phyloP scores from a whole-genome alignment of 2,797 vertebrate genomes.

The Neostethus bicornis region DNA sequence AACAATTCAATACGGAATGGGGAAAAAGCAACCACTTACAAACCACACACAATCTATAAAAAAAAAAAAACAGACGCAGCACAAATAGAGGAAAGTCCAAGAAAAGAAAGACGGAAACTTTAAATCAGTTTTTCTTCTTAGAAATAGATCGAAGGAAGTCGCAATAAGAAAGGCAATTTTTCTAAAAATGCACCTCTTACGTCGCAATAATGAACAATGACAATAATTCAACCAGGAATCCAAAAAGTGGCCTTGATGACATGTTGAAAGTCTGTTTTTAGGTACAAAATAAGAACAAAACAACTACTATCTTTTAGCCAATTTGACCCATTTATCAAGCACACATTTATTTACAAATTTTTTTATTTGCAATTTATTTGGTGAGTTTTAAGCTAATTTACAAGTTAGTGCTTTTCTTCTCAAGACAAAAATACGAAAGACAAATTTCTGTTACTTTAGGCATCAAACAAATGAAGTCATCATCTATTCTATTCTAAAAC shows the following conservation, averaged over 20 bases:
- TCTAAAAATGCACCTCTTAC: conserved; percentile 28
- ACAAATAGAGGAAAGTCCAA: conserved; percentile 13
- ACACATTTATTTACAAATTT: too few species aligned
- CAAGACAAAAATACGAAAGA: too few species aligned
- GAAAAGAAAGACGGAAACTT: conserved; percentile 10
- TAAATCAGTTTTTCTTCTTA: conserved; percentile 39
- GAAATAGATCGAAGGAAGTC: conserved; percentile 41
- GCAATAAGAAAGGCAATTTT: conserved; percentile 49
- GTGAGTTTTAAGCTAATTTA: too few species aligned
- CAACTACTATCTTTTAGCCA: too few species aligned
- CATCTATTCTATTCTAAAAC: too few species aligned
- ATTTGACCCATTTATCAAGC: too few species aligned
- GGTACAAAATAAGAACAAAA: too few species aligned
- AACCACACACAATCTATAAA: conserved; percentile 8
- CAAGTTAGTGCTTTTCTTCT: too few species aligned
- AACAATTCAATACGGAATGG: conserved; percentile 21
- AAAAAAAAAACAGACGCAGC: conserved; percentile 28
- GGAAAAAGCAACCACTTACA: conserved; percentile 26
- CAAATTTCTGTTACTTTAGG: too few species aligned
- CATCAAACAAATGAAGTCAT: too few species aligned
- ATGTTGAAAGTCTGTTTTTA: conserved; percentile 39
- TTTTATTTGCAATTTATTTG: too few species aligned
- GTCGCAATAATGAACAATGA: conserved; percentile 37
- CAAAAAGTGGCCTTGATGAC: conserved; percentile 51
- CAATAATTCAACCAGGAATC: conserved; percentile 42